Evolutionary conservation across 2,888 invertebrate genomes (phyloP), one percentile per base, ranked within the genome.

Genomic region (Germaria angustata): DNA sequence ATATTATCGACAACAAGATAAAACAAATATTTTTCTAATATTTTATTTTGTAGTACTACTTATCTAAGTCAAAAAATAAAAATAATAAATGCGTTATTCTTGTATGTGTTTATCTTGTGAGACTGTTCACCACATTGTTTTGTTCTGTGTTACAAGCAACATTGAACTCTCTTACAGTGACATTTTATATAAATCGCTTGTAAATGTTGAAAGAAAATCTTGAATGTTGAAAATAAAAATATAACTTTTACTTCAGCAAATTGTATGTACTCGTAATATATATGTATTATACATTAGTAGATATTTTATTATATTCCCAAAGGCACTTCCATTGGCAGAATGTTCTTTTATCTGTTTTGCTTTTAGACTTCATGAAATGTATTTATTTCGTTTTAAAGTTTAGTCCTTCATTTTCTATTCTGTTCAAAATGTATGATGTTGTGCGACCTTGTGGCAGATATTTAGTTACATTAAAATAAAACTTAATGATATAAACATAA

Each of bases 221-320:
- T 20, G 13, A 59, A 36, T 22, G 20, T 39, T 22, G 8, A 39
- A 39, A 22, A n/a, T 39, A 2, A 24, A 24, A 59, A 2, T 15
- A n/a, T 53, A 32, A 41, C 39, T 59, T 41, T n/a, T 59, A 41
- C 9, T 59, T 9, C 24, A 59, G 39, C 59, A 59, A 39, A 39
- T 15, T 39, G 39, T 39, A 59, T 39, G 9, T 13, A 39, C n/a
- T n/a, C n/a, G n/a, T n/a, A n/a, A n/a, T n/a, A n/a, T n/a, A 32
- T 53, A 53, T 17, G 17, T 53, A 32, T 51, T 51, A n/a, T 32
- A 17, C 11, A 3, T 15, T 32, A 32, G 20, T 1, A 8, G 2
- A 36, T 36, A 13, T 53, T 53, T 53, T 53, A 20, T 17, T 34
- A 34, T 34, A 55, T 36, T 57, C 57, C 57, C 57, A 57, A n/a